A percentile compares a stretch with the other conserved stretches of the same genome.
phyloP scores from a whole-genome alignment of 2,797 vertebrate species.

The Arrhamphus sclerolepis region DNA sequence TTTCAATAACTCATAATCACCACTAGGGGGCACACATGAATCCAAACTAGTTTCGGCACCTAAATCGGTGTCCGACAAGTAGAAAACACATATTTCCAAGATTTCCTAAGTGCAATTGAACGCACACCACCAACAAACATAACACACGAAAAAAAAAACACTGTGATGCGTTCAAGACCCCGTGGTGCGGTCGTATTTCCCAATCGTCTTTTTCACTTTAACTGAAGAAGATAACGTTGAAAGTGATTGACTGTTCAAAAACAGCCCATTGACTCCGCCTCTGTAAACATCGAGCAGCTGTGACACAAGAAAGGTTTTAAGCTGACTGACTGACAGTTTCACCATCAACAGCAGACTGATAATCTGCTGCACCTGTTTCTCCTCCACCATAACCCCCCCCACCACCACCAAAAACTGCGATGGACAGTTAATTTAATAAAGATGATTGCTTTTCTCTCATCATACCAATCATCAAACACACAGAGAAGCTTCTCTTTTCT shows the following conservation, averaged over 20 bases:
- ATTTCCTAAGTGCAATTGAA: conserved; percentile 13
- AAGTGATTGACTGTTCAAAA: background rate
- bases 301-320: conserved; percentile 19
- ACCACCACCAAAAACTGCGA: background rate
- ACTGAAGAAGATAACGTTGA: background rate
- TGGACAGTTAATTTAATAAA: background rate
- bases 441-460: background rate
- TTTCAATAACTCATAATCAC: background rate
- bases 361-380: conserved; percentile 70
- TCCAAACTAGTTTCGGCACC: background rate
- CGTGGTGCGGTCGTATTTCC: conserved; percentile 18
- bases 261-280: conserved; percentile 8
- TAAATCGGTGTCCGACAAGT: fast-evolving
- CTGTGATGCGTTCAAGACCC: conserved; percentile 13
- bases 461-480: conserved; percentile 6
- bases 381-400: background rate
- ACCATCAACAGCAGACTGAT: conserved; percentile 40
- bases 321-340: conserved; percentile 3
- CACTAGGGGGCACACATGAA: conserved; percentile 1
- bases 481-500: background rate
- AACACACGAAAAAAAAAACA: too few species aligned
- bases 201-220: background rate
- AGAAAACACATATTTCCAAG: background rate
- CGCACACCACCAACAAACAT: background rate
- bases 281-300: conserved; percentile 53